A percentile compares a stretch with the other conserved stretches of the same genome.
phyloP scores from a whole-genome alignment of 37 sponge, comb jelly and placozoan genomes.

The Ephydatia muelleri region DNA sequence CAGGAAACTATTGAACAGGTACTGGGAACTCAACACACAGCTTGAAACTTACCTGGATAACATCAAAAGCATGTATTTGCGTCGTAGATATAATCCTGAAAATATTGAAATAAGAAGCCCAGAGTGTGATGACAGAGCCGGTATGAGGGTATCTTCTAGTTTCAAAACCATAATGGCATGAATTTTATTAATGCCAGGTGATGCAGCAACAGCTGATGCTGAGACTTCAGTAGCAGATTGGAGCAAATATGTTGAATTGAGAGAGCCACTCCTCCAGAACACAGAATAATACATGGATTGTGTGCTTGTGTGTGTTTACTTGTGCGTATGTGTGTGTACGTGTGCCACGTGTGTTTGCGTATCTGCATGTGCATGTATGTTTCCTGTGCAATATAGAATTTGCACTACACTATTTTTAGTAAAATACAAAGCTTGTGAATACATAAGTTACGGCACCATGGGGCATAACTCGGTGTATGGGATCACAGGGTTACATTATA shows the following conservation, averaged over 20 bases:
- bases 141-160: background rate
- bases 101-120: no score
- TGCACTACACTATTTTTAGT: no score
- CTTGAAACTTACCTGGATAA: background rate
- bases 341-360: background rate
- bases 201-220: background rate
- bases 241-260: background rate
- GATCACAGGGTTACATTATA: no score
- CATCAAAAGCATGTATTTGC: background rate
- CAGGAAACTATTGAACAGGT: background rate
- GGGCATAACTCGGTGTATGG: no score
- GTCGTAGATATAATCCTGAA: background rate
- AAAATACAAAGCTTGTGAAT: no score
- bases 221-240: background rate
- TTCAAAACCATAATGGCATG: background rate
- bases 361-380: no score
- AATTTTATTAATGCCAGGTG: background rate
- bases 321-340: background rate
- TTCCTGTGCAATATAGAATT: no score
- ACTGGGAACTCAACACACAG: background rate
- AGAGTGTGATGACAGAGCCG: background rate
- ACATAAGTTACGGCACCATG: no score
- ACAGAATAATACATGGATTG: background rate
- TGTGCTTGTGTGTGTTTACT: background rate
- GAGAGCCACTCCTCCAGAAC: background rate